Base-by-base conservation (phyloP, 2,888 invertebrate genomes). In the Rhamnusium bicolor region DNA sequence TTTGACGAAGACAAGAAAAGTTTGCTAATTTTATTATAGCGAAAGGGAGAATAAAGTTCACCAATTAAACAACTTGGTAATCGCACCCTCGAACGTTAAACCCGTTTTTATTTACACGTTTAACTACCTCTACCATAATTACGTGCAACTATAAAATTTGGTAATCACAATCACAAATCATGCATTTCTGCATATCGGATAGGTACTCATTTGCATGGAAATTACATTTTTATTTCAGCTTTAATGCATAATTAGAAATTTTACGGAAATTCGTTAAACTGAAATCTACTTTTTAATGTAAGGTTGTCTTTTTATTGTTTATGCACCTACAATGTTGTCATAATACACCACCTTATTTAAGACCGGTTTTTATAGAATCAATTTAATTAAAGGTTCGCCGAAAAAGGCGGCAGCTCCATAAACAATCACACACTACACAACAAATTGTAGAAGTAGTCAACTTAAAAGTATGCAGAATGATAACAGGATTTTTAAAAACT, bases 161-260 rank as follows among this genome's bases (percentile, higher is more conserved):
- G 1, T 56, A 24, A 16, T 56, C n/a, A n/a, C n/a, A 29, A 27
- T 16, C 56, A 29, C 24, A 56, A 29, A 56, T 56, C 56, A 56
- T 56, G 14, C 16, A 14, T 29, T 29, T 14, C 27, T 16, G 29
- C 27, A 29, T 53, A 53, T 18, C 53, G n/a, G 24, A 24, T 40
- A n/a, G 53, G 4, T 3, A 7, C 29, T 29, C 27, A 56, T 56
- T 56, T 56, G 29, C 56, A 56, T 56, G 27, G 27, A 56, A 56
- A 56, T 56, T 56, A 16, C 14, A 29, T 56, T 56, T 56, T 56
- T 56, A 56, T 56, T 56, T 29, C 29, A n/a, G 56, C 7, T 56
- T 56, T 56, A 29, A 21, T 21, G 53, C 21, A n/a, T 53, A 53
- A 53, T 53, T 53, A 53, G 21, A 53, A 56, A 29, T 56, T 56